Evolutionary conservation across 2,888 invertebrate species (phyloP), one percentile per base, ranked within the genome.

Genomic region (Nomada ferruginata): DNA sequence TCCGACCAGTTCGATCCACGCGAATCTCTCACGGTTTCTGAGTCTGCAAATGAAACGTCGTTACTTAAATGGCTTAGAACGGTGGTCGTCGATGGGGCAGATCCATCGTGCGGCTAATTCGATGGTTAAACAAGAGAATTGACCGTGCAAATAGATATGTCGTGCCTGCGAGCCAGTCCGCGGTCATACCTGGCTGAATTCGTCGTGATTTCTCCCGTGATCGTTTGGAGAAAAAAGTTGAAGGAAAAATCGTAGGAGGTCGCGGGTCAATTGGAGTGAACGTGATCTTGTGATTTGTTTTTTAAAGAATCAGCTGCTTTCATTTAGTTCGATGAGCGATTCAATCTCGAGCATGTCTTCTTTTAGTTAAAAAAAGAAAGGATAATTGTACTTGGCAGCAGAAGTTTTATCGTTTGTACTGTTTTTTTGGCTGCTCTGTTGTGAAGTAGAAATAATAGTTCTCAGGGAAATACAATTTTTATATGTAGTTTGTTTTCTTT

Each of bases 1-100:
- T 44, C 18, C 9, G 64, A 50, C 42, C 18, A 18, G 26, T 18
- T 11, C 15, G 50, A 64, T 64, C 47, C 23, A 26, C 47, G 50
- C 50, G n/a, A 64, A 50, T 64, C 50, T 50, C 50, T 50, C 64
- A 50, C 64, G 64, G 64, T 64, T 26, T 50, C 64, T 64, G 64
- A 50, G 18, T 50, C 64, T 15, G 47, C 50, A 18, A 64, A 64
- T 50, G 29, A 20, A 52, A 52, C 50, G 26, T 52, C 52, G 11
- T 50, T 18, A n/a, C 5, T 52, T 52, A 36, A 29, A 65, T 52
- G 29, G 52, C 9, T 65, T n/a, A 65, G 65, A 52, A 65, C 50
- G 50, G 26, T 65, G 52, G 29, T 0, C 50, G 29, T 29, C 64
- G 64, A 65, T 26, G 50, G 61, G 42, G 13, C 57, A 26, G 57